These are phyloP conservation scores for Synergus umbraculus DNA, from an alignment of 2,888 invertebrate genomes.

Conservation along the genomic window DNA sequence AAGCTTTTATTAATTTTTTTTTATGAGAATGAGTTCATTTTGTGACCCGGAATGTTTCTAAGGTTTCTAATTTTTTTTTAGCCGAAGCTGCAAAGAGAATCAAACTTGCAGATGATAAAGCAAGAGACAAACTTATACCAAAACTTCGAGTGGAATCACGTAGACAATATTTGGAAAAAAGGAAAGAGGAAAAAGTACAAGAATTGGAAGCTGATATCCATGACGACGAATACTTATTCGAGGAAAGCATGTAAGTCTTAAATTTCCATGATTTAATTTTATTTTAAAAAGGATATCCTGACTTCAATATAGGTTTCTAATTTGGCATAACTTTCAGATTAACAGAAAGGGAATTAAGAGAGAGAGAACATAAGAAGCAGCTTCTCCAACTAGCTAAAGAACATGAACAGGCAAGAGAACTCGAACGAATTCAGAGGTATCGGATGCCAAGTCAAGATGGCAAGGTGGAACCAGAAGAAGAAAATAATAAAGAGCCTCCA, in stretches of 20 bases:
- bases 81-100: constrained; percentile 93
- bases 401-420: constrained; percentile 95
- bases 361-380: constrained; percentile 93
- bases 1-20: too few species aligned
- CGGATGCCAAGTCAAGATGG: constrained; percentile 94
- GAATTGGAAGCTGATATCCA: constrained; percentile 96
- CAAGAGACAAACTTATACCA: constrained; percentile 91
- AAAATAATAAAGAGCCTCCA: constrained; percentile 82
- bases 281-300: background rate
- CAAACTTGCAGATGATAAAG: constrained; percentile 89
- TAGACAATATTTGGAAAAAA: constrained; percentile 94
- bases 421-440: constrained; percentile 95
- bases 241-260: constrained; percentile 87
- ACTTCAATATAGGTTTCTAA: background rate
- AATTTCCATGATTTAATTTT: background rate
- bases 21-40: background rate
- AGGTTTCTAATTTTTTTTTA: constrained; percentile 40
- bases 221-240: constrained; percentile 97
- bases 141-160: constrained; percentile 94
- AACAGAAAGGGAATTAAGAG: constrained; percentile 90
- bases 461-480: constrained; percentile 92
- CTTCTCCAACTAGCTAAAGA: constrained; percentile 94
- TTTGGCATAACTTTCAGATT: constrained; percentile 80
- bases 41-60: background rate
- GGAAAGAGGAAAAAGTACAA: constrained; percentile 96